These are phyloP conservation scores for Sakesphorus luctuosus DNA, from an alignment of 2,113 vertebrate species.

Conservation along the genomic window DNA sequence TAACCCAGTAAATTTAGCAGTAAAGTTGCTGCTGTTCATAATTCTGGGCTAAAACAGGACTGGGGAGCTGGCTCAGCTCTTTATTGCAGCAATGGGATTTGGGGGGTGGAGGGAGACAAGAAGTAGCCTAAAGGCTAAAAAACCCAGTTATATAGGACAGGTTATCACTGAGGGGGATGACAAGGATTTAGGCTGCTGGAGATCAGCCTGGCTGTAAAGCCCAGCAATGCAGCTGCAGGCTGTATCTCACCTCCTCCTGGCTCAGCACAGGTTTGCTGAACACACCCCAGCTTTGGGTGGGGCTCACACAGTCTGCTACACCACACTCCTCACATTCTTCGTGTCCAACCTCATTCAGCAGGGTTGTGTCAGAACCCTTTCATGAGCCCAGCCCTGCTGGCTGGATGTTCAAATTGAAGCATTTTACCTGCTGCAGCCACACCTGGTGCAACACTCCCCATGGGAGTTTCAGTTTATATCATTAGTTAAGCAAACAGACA, in stretches of 20 bases:
- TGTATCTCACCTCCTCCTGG: not conserved
- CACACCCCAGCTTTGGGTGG: conserved; percentile 47
- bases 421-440: conserved; percentile 52
- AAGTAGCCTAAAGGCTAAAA: not conserved
- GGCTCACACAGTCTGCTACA: conserved; percentile 28
- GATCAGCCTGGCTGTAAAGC: not conserved
- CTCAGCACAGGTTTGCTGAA: conserved; percentile 16
- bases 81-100: not conserved
- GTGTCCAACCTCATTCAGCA: conserved; percentile 61
- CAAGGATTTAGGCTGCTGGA: not conserved
- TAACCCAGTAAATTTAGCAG: not conserved
- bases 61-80: not conserved
- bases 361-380: conserved; percentile 62
- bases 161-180: not conserved
- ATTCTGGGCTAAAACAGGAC: not conserved
- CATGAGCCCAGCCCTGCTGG: conserved; percentile 64
- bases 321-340: conserved; percentile 58
- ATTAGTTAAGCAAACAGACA: conserved; percentile 50
- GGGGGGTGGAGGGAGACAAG: not conserved
- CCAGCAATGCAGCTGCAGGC: not conserved
- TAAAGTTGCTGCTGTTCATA: not conserved
- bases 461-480: conserved; percentile 56
- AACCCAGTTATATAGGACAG: not conserved
- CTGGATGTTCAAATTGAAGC: conserved; percentile 47
- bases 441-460: conserved; percentile 61